phyloP scores from a whole-genome alignment of 2,797 vertebrate genomes.

The Hydrophis major region DNA sequence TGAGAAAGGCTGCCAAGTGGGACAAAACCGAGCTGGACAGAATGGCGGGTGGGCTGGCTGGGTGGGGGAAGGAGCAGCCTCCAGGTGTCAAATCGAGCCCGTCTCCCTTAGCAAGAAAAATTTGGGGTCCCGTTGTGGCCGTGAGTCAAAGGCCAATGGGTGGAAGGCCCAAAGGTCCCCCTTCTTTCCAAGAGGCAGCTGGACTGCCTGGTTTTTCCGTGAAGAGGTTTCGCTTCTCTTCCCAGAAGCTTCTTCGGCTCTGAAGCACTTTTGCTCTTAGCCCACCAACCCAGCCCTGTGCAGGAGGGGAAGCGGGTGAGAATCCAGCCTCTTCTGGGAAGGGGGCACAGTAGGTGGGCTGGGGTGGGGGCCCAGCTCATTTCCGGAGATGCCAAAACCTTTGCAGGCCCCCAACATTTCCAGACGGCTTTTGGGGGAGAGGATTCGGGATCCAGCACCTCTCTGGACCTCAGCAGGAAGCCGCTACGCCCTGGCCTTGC shows the following conservation, averaged over 20 bases:
- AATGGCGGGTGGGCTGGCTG: fast-evolving
- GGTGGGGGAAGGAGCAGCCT: too few species aligned
- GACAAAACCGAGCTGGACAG: too few species aligned
- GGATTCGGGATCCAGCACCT: neutral
- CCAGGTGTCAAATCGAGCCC: too few species aligned
- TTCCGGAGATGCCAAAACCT: neutral
- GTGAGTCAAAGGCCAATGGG: too few species aligned
- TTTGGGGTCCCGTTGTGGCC: too few species aligned
- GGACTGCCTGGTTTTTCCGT: too few species aligned
- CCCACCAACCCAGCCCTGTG: neutral
- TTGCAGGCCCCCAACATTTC: neutral
- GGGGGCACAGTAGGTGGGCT: neutral
- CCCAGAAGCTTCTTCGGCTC: too few species aligned
- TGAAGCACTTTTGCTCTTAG: neutral
- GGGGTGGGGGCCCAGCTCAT: neutral
- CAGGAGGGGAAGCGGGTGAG: neutral
- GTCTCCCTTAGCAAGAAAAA: too few species aligned
- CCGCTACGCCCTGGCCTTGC: neutral
- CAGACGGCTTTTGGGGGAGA: neutral
- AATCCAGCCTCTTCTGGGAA: neutral
- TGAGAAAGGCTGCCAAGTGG: too few species aligned
- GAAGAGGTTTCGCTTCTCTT: too few species aligned
- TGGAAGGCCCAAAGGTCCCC: too few species aligned
- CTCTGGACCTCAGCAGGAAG: neutral
- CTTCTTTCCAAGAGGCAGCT: too few species aligned